A percentile compares a stretch with the other conserved stretches of the same genome.
These are phyloP conservation scores for Pseudomugil tenellus DNA, from an alignment of 2,797 vertebrate species.

Conservation along the genomic window DNA sequence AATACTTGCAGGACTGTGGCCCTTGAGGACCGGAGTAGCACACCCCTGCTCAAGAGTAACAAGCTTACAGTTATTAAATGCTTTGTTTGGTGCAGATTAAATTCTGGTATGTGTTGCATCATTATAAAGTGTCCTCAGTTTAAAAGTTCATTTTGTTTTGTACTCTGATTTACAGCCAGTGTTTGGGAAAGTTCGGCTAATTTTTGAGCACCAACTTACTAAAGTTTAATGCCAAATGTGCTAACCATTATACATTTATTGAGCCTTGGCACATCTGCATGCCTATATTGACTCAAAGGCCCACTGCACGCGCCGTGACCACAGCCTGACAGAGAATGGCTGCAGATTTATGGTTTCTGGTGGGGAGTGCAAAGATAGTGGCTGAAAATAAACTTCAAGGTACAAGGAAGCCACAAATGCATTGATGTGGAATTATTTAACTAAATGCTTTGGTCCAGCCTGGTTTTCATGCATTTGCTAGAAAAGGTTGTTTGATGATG, in stretches of 20 bases:
- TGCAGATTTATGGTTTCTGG: neutral
- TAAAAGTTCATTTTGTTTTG: neutral
- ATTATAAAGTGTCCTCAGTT: neutral
- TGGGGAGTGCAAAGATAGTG: neutral
- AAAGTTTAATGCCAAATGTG: neutral
- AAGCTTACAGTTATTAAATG: no score
- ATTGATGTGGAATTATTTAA: neutral
- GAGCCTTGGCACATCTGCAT: neutral
- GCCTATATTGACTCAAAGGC: neutral
- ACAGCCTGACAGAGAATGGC: neutral
- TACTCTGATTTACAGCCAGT: neutral
- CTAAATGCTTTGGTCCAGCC: neutral
- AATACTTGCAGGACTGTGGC: no score
- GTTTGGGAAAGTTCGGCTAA: neutral
- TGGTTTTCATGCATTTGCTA: neutral
- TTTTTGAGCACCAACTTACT: neutral
- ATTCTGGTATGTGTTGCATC: no score
- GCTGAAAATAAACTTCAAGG: neutral
- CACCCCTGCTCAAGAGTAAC: no score
- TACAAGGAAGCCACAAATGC: neutral
- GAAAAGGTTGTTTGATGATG: constrained; percentile 20
- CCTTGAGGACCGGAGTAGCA: no score
- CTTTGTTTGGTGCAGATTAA: neutral
- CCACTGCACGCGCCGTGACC: no score
- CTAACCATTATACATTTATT: neutral